Percentiles rank a stretch among this genome's conserved stretches.
phyloP scores from a whole-genome alignment of 2,888 invertebrate species.

The Diarsia mendica region DNA sequence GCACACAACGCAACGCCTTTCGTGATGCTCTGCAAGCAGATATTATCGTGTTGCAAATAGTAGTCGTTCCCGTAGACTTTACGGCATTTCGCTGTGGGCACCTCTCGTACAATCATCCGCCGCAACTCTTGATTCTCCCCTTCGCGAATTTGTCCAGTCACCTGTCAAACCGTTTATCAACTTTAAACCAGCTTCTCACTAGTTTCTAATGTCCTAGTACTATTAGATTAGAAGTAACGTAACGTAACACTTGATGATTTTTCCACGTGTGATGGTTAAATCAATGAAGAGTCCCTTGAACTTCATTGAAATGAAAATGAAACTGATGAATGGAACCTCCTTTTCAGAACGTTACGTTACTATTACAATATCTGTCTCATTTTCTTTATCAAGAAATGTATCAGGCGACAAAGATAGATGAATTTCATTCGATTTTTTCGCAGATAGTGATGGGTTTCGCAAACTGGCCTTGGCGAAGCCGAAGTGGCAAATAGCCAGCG shows the following conservation, averaged over 20 bases:
- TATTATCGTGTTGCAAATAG: conserved; percentile 84
- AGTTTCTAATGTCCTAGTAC: conserved; percentile 54
- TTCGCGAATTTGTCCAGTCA: conserved; percentile 84
- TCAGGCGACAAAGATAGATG: conserved; percentile 31
- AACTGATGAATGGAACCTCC: not conserved
- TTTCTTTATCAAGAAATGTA: not conserved
- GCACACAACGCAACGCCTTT: conserved; percentile 86
- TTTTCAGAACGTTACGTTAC: no score
- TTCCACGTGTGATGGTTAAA: conserved; percentile 8
- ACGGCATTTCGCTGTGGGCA: conserved; percentile 78
- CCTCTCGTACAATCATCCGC: conserved; percentile 84
- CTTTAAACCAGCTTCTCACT: conserved; percentile 22
- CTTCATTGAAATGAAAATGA: conserved; percentile 12
- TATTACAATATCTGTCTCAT: conserved; percentile 15
- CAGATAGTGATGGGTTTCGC: conserved; percentile 40
- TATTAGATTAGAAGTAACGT: conserved; percentile 59
- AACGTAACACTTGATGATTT: conserved; percentile 55
- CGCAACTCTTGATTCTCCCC: conserved; percentile 86
- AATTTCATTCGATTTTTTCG: conserved; percentile 23
- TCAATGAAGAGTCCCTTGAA: conserved; percentile 17
- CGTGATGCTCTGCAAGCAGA: conserved; percentile 81
- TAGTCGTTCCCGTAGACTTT: conserved; percentile 84
- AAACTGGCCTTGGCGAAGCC: conserved; percentile 41
- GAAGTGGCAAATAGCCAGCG: conserved; percentile 31
- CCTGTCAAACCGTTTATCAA: conserved; percentile 68